phyloP scores from a whole-genome alignment of 2,888 invertebrate species.

The Cryptus armator region DNA sequence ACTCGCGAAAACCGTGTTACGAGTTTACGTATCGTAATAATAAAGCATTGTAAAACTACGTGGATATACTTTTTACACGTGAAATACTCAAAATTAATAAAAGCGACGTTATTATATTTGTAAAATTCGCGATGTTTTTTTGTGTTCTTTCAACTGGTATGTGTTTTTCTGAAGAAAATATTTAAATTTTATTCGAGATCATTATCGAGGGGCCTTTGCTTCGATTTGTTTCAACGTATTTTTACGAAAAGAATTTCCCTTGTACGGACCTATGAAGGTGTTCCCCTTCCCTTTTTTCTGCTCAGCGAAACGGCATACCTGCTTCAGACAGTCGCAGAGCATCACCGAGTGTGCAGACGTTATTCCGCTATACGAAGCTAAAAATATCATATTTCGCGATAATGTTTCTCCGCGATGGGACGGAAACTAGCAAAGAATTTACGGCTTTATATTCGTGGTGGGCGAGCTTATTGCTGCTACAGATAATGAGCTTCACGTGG shows the following conservation, averaged over 20 bases:
- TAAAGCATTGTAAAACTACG: no score
- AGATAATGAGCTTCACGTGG: slow-evolving; percentile 77
- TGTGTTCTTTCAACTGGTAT: no score
- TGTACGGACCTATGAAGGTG: background rate
- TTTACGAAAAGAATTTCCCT: background rate
- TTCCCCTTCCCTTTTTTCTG: background rate
- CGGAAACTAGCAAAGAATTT: slow-evolving; percentile 64
- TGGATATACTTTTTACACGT: no score
- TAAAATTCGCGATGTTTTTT: no score
- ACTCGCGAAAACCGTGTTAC: no score
- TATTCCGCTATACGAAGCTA: background rate
- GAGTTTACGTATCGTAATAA: no score
- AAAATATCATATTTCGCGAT: slow-evolving; percentile 5
- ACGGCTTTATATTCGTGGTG: slow-evolving; percentile 76
- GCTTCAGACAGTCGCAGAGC: background rate
- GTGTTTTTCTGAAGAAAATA: no score
- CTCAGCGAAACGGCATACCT: background rate
- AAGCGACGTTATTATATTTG: no score
- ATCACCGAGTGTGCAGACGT: background rate
- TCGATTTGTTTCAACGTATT: background rate
- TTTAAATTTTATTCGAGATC: no score
- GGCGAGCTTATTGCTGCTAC: slow-evolving; percentile 75
- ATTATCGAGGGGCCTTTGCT: background rate
- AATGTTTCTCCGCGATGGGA: slow-evolving; percentile 59
- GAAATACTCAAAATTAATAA: no score